Conservation (phyloP, 2,113 vertebrate genomes). For the Gopherus evgoodei region DNA sequence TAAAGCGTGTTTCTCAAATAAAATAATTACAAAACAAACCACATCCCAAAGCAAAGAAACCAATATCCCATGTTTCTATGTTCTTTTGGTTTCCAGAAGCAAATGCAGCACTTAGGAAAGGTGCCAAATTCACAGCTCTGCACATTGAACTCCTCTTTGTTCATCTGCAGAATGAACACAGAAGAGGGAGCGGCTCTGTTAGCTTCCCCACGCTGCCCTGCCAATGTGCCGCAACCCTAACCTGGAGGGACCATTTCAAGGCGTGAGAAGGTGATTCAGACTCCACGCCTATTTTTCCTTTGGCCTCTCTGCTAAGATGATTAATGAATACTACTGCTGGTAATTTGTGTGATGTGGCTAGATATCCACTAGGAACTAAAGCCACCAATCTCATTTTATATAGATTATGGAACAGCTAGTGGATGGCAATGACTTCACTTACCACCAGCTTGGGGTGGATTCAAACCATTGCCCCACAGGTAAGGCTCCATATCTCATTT, state of each 20-base stretch:
- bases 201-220: background rate
- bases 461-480: background rate
- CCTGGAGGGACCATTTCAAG: slow-evolving; percentile 10
- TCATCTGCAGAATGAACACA: slow-evolving; percentile 42
- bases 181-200: background rate
- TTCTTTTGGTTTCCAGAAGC: rapidly evolving
- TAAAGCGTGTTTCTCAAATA: slow-evolving; percentile 19
- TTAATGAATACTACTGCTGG: rapidly evolving
- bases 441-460: rapidly evolving
- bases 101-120: background rate
- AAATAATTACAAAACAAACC: background rate
- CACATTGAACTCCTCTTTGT: slow-evolving; percentile 47
- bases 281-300: slow-evolving; percentile 29
- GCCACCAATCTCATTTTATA: rapidly evolving
- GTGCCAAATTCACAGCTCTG: background rate
- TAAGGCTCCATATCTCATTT: background rate
- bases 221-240: slow-evolving; percentile 32
- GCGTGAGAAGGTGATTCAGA: slow-evolving; percentile 22
- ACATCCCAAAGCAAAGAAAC: background rate
- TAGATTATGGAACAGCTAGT: background rate
- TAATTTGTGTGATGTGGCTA: background rate
- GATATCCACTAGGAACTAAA: background rate
- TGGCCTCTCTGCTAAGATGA: background rate
- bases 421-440: rapidly evolving
- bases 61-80: background rate